These are phyloP conservation scores for Planiliza haematocheilus DNA, from an alignment of 2,113 vertebrate genomes.

Conservation along the genomic window DNA sequence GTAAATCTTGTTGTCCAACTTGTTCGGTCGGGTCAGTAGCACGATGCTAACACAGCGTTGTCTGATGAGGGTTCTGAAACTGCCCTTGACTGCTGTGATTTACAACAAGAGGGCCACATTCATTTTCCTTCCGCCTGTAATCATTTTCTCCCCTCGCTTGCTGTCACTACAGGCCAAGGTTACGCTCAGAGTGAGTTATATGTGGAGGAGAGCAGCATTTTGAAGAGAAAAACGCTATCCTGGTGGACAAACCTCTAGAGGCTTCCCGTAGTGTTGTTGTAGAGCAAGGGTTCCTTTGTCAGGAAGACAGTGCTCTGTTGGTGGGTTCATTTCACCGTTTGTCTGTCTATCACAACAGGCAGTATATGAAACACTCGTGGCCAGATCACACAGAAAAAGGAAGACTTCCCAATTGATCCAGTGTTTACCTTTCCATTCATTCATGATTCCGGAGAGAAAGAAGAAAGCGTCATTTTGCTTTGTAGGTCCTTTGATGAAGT, in stretches of 20 bases:
- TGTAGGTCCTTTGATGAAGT: too few relatives aligned
- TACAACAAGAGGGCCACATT: slow-evolving; percentile 40
- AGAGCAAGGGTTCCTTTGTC: slow-evolving; percentile 5
- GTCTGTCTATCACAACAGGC: too few relatives aligned
- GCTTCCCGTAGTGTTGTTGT: slow-evolving; percentile 13
- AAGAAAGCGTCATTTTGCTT: too few relatives aligned
- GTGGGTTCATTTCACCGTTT: not conserved
- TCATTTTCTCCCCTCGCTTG: slow-evolving; percentile 44
- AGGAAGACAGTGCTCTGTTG: not conserved
- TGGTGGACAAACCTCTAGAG: not conserved
- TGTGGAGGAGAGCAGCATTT: slow-evolving; percentile 24
- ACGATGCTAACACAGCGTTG: slow-evolving; percentile 29
- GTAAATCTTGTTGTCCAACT: slow-evolving; percentile 41
- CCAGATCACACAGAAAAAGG: too few relatives aligned
- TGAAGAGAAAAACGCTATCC: slow-evolving; percentile 20
- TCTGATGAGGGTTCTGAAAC: slow-evolving; percentile 51
- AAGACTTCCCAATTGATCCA: too few relatives aligned
- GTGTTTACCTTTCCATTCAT: too few relatives aligned
- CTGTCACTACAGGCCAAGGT: slow-evolving; percentile 61
- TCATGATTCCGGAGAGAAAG: too few relatives aligned
- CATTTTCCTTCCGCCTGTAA: slow-evolving; percentile 53
- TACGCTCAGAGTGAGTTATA: slow-evolving; percentile 54
- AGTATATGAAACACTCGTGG: too few relatives aligned
- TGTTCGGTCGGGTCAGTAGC: slow-evolving; percentile 7
- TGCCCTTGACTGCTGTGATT: slow-evolving; percentile 62